These are phyloP conservation scores for Orcinus orca DNA, from an alignment of 2,113 vertebrate species.

Conservation along the genomic window DNA sequence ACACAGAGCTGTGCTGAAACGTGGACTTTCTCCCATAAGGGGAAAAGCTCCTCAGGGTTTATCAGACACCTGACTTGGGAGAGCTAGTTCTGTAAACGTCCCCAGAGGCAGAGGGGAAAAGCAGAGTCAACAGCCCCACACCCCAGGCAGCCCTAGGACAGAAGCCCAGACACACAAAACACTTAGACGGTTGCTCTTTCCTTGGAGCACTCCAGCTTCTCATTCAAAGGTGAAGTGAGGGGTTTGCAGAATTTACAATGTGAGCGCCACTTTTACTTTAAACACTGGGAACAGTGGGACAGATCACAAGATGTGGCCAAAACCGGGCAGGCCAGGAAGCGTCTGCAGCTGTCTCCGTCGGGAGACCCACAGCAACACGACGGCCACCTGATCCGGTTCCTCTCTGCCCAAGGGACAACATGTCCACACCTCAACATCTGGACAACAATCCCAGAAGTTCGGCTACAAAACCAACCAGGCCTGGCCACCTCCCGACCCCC, in stretches of 20 bases:
- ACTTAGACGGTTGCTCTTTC: rapidly evolving
- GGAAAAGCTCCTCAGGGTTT: not conserved
- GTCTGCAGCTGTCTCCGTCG: not conserved
- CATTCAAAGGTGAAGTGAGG: not conserved
- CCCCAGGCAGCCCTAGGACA: too few species aligned
- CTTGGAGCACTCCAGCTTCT: too few species aligned
- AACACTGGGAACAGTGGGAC: rapidly evolving
- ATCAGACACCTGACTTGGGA: rapidly evolving
- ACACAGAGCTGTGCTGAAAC: rapidly evolving
- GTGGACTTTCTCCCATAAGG: rapidly evolving
- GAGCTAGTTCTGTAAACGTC: rapidly evolving
- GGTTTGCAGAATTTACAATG: too few species aligned
- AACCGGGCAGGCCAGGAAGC: not conserved
- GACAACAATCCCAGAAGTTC: not conserved
- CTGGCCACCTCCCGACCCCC: not conserved
- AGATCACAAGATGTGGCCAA: not conserved
- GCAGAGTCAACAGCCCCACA: rapidly evolving
- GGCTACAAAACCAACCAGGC: too few species aligned
- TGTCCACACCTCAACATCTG: not conserved
- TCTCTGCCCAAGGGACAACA: not conserved
- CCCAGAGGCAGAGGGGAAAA: too few species aligned
- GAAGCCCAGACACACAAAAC: rapidly evolving
- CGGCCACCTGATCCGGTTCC: not conserved
- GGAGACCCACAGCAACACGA: rapidly evolving
- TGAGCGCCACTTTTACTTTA: not conserved